Evolutionary conservation across 1,140 invertebrate species (phyloP).

Genomic region (Melanaphis sacchari): DNA sequence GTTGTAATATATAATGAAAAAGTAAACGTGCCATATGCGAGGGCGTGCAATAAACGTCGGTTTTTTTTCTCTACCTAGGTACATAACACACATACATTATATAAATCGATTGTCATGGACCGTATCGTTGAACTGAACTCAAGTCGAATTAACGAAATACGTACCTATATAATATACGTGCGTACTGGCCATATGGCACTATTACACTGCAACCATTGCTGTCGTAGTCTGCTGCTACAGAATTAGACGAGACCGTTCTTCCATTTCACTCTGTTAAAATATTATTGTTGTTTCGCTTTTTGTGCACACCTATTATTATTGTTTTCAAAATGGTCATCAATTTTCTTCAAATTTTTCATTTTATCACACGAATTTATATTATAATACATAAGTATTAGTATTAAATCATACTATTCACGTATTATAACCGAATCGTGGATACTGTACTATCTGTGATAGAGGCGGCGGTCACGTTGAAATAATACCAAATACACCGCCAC

Average conservation of each 20-base stretch:
- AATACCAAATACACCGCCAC: neutral
- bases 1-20: conserved; percentile 21
- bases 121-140: conserved; percentile 35
- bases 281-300: neutral
- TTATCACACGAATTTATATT: neutral
- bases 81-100: neutral
- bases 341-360: no score
- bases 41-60: conserved; percentile 52
- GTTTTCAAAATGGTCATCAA: neutral
- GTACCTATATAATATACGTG: neutral
- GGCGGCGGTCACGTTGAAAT: neutral
- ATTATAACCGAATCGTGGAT: neutral
- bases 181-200: conserved; percentile 52
- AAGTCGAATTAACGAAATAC: conserved; percentile 51
- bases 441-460: neutral
- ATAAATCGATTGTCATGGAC: conserved; percentile 54
- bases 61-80: conserved; percentile 28
- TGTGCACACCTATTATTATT: neutral
- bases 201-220: neutral
- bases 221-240: neutral
- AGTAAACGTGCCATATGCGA: conserved; percentile 56
- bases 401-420: neutral
- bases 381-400: neutral
- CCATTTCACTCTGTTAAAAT: neutral
- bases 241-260: conserved; percentile 26